Base-by-base conservation (phyloP, 2,797 vertebrate genomes). In the Danio aesculapii region DNA sequence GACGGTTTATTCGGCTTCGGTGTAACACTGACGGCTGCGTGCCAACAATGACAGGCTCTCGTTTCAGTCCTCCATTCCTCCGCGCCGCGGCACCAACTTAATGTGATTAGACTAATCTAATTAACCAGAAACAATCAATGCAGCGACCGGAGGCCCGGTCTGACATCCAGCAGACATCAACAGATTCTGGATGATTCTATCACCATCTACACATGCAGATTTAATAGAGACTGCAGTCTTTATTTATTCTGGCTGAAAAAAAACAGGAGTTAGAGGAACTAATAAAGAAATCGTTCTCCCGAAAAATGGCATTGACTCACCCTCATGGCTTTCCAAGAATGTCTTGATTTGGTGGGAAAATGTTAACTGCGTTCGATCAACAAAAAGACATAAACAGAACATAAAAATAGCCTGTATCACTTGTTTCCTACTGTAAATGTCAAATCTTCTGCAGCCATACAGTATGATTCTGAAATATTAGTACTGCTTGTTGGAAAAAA, bases 81-180 rank as follows among this genome's bases (percentile, higher is more conserved):
- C 87, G 86, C 52, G 88, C 87, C 84, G 86, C 53, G 55, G 85
- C 89, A 83, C 85, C 5, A 46, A 84, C 58, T 75, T 93, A 92
- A 95, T 83, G n/a, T 80, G 92, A 94, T 95, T 93, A 93, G 88
- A 79, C 87, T 94, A 92, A 94, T 94, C 92, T 90, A 81, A 89
- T 94, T 91, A 92, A 84, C 69, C 78, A 87, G 78, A 90, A 89
- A 92, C 90, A 93, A 93, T 90, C 89, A 84, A 82, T 79, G 52
- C 49, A 86, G 84, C 88, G 83, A 77, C 39, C 83, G 79, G 84
- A 88, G 85, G 58, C 55, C 43, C 78, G 21, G 79, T 84, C 80
- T 70, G 81, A 86, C 72, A 50, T 44, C n/a, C 5, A 8, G 13
- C 21, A 21, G 30, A 41, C 67, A 21, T 71, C 61, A 59, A 50